A percentile compares a stretch with the other conserved stretches of the same genome.
Conservation (phyloP, 2,888 invertebrate species). For the Euplexia lucipara region DNA sequence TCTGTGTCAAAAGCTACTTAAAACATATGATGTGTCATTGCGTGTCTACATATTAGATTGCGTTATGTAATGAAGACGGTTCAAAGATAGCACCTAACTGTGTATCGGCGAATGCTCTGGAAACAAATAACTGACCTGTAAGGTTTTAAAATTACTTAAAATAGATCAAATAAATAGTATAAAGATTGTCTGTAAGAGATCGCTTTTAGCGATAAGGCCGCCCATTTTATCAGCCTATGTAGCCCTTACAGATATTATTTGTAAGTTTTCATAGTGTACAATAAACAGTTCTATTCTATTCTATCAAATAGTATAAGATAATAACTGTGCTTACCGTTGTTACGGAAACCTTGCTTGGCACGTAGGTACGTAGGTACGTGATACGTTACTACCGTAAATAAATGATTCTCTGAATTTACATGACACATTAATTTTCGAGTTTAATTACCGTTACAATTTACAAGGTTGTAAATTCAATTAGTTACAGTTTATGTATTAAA, state of each 20-base stretch:
- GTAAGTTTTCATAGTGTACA: no score
- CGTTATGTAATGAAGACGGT: constrained; percentile 8
- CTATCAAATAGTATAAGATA: no score
- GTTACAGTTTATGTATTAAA: constrained; percentile 15
- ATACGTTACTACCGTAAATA: constrained; percentile 10
- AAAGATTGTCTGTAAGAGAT: no score
- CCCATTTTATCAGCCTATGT: no score
- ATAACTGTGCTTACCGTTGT: constrained; percentile 15
- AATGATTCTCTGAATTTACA: constrained; percentile 35
- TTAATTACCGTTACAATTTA: constrained; percentile 41
- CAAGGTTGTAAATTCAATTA: constrained; percentile 43
- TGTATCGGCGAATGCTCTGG: neutral
- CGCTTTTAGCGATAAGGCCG: no score
- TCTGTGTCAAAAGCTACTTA: constrained; percentile 52
- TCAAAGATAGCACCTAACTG: neutral
- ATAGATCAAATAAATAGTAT: no score
- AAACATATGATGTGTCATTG: constrained; percentile 32
- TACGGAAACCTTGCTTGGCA: constrained; percentile 11
- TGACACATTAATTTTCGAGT: constrained; percentile 44
- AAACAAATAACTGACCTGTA: constrained; percentile 10
- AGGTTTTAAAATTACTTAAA: neutral
- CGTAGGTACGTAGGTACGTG: no score
- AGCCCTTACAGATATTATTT: no score
- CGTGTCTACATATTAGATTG: constrained; percentile 20
- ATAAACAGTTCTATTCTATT: no score